Evolutionary conservation across 2,113 vertebrate species (phyloP).

Genomic region (Aptenodytes patagonicus): DNA sequence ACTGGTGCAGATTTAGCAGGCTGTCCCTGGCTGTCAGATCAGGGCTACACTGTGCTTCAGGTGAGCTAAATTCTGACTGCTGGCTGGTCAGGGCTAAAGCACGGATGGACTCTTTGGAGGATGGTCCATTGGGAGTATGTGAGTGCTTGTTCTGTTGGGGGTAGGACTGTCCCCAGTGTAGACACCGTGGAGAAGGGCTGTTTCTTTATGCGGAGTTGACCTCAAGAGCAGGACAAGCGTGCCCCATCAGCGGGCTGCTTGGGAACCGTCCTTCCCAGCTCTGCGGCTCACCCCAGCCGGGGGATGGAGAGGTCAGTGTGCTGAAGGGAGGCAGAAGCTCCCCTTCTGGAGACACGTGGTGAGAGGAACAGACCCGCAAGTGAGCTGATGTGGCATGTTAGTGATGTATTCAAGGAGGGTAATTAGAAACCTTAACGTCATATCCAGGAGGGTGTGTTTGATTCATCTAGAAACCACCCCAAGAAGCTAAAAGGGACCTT

Average conservation of each 20-base stretch:
- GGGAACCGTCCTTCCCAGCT: neutral
- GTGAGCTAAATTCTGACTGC: neutral
- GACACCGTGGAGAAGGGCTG: neutral
- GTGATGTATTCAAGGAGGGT: neutral
- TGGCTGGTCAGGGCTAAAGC: neutral
- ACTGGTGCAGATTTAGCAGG: neutral
- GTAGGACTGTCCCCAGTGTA: too few species aligned
- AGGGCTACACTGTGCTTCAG: neutral
- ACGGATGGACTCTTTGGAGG: neutral
- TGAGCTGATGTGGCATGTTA: neutral
- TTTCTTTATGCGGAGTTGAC: neutral
- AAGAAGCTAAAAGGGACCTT: slow-evolving; percentile 3
- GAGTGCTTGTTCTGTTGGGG: neutral
- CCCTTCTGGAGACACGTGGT: rapidly evolving
- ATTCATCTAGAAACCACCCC: neutral
- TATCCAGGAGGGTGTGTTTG: neutral
- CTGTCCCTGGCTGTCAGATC: neutral
- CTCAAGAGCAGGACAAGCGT: neutral
- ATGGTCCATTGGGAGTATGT: neutral
- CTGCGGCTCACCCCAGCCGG: neutral
- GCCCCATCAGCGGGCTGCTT: neutral
- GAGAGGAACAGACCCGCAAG: rapidly evolving
- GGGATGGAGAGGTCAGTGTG: neutral
- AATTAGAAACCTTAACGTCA: neutral
- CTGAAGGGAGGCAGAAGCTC: neutral